Percentiles rank a stretch among this genome's conserved stretches.
These are phyloP conservation scores for Mythimna lalbum DNA, from an alignment of 2,888 invertebrate species.

Conservation along the genomic window DNA sequence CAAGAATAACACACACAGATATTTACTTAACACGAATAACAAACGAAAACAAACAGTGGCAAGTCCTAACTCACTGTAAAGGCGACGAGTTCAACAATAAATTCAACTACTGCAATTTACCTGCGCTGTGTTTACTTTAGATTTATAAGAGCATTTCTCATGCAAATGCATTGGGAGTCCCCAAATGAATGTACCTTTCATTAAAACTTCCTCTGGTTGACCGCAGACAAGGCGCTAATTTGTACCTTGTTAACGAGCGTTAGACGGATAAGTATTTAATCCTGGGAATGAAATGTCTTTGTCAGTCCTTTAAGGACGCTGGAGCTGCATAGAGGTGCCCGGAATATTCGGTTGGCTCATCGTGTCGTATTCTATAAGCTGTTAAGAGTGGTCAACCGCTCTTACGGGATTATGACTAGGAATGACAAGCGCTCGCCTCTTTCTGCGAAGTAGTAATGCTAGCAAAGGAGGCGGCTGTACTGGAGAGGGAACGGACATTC, in stretches of 20 bases:
- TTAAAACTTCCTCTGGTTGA: slow-evolving; percentile 65
- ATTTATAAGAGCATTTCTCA: slow-evolving; percentile 71
- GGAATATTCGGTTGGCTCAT: slow-evolving; percentile 3
- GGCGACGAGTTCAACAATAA: slow-evolving; percentile 65
- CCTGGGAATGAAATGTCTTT: slow-evolving; percentile 45
- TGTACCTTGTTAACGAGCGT: slow-evolving; percentile 57
- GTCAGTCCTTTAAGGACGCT: slow-evolving; percentile 13
- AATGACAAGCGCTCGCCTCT: too few species aligned
- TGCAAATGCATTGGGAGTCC: slow-evolving; percentile 66
- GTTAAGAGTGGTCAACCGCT: background rate
- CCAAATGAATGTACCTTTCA: slow-evolving; percentile 67
- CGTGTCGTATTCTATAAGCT: background rate
- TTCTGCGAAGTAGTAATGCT: too few species aligned
- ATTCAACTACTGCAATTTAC: slow-evolving; percentile 71
- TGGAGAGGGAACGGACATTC: too few species aligned
- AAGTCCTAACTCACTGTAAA: slow-evolving; percentile 48
- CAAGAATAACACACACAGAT: slow-evolving; percentile 20
- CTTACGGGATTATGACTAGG: too few species aligned
- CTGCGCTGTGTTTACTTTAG: slow-evolving; percentile 66
- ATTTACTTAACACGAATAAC: slow-evolving; percentile 25
- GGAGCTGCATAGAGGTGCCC: background rate
- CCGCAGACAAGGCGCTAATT: slow-evolving; percentile 53
- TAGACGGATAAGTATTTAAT: slow-evolving; percentile 55
- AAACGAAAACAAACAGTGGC: slow-evolving; percentile 37
- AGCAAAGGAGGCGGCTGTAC: too few species aligned